Evolutionary conservation across 2,113 vertebrate genomes (phyloP), one percentile per base, ranked within the genome.

Genomic region (Panthera uncia): DNA sequence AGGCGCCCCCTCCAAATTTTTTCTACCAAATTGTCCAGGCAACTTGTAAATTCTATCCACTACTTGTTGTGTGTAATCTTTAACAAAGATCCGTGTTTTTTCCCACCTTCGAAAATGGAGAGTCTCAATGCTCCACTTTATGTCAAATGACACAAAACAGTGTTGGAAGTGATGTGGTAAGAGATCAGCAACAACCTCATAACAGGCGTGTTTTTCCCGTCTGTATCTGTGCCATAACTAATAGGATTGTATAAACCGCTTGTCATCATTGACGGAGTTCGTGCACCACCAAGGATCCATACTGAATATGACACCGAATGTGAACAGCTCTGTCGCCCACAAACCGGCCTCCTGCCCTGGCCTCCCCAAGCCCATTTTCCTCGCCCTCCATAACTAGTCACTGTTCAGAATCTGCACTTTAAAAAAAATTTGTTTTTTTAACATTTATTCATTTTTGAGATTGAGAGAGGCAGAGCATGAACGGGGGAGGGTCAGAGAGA

Each of bases 291-390:
- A 73, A 87, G 15, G 73, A n/a, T 31, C 45, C 41, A 2, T 5
- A 14, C 1, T 4, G 33, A 52, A 14, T 13, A 5, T 4, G 29
- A 36, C 6, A 7, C 3, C 8, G 1, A 21, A 16, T 1, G 50
- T 1, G 65, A 36, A 36, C 0, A 79, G 84, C 45, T 41, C 6
- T 3, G 45, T 45, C 1, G 14, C 41, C n/a, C 29, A 2, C 7
- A 0, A 7, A 19, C 61, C 29, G 15, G 36, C 16, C 29, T 83
- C 50, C 78, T 23, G 23, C 4, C 41, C n/a, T 45, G 18, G 19
- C 36, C 19, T 86, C 29, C 21, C 50, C 79, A 9, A 0, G 5
- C 25, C 5, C 4, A 3, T 21, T 45, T 65, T 90, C 68, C 1
- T 10, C 19, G 23, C 16, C 13, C 18, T 52, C 73, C n/a, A 25